phyloP scores from a whole-genome alignment of 2,888 invertebrate species.

The Dysmachus trigonus region DNA sequence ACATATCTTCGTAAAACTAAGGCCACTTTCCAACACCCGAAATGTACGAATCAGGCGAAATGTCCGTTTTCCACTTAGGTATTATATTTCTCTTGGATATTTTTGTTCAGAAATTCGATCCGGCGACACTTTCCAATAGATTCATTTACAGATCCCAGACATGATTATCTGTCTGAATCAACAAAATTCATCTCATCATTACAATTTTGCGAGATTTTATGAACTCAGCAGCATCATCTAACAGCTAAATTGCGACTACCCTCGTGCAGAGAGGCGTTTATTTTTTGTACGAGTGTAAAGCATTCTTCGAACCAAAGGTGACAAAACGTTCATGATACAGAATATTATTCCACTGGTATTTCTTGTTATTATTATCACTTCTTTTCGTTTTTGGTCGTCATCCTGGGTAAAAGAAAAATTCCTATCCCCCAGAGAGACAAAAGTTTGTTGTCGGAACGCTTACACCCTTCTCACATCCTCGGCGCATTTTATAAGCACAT shows the following conservation, averaged over 20 bases:
- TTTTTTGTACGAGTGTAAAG: not conserved
- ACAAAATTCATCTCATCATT: conserved; percentile 8
- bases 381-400: conserved; percentile 24
- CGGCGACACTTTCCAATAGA: not conserved
- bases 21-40: too few relatives aligned
- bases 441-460: conserved; percentile 27
- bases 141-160: not conserved
- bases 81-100: too few relatives aligned
- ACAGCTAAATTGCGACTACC: not conserved
- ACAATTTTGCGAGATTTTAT: not conserved
- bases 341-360: not conserved
- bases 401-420: not conserved
- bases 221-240: not conserved
- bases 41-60: not conserved
- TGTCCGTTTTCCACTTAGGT: not conserved
- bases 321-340: conserved; percentile 3
- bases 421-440: conserved; percentile 35
- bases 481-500: conserved; percentile 15
- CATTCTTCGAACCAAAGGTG: not conserved
- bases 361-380: not conserved
- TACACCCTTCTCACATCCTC: not conserved
- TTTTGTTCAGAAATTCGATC: not conserved
- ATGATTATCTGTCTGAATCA: not conserved
- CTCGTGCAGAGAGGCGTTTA: not conserved
- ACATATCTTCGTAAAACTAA: too few relatives aligned